phyloP scores from a whole-genome alignment of 2,113 vertebrate species.

The Xiphorhynchus elegans region DNA sequence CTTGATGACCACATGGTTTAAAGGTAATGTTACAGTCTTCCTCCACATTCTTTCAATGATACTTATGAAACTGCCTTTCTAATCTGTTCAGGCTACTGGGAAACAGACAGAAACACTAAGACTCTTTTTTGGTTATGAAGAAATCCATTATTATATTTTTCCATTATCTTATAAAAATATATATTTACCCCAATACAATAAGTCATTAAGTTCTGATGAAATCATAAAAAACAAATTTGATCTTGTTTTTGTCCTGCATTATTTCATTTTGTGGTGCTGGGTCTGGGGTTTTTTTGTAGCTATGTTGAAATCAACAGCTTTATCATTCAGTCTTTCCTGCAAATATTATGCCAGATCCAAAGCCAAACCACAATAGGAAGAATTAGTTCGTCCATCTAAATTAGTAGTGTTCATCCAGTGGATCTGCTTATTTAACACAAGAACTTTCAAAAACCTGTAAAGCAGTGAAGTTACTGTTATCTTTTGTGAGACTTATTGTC shows the following conservation, averaged over 20 bases:
- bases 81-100: background rate
- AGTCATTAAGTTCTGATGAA: background rate
- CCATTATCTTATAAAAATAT: background rate
- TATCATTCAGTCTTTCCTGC: background rate
- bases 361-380: background rate
- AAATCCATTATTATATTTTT: background rate
- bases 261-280: background rate
- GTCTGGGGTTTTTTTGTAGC: background rate
- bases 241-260: constrained; percentile 7
- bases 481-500: background rate
- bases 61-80: background rate
- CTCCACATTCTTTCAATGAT: background rate
- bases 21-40: background rate
- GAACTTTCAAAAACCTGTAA: background rate
- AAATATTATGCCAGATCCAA: background rate
- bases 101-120: background rate
- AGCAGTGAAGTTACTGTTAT: background rate
- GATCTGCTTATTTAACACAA: background rate
- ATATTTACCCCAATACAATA: background rate
- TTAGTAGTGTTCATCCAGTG: background rate
- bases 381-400: background rate
- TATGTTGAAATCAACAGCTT: background rate
- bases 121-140: background rate
- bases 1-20: background rate
- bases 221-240: constrained; percentile 17